phyloP scores from a whole-genome alignment of 2,113 vertebrate genomes.

The Columbina picui region DNA sequence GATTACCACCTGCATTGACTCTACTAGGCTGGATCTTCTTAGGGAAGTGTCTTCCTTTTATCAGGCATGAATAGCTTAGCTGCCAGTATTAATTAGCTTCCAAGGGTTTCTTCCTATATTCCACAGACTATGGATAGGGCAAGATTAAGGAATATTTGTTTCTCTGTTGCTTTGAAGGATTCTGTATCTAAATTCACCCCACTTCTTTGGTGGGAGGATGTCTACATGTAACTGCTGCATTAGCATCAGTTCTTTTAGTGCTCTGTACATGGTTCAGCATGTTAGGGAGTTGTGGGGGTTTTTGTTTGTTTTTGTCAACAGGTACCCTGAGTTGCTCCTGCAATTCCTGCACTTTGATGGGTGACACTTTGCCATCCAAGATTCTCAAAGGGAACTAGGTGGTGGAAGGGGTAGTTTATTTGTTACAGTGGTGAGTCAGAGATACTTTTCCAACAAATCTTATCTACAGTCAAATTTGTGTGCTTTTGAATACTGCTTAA shows the following conservation, averaged over 20 bases:
- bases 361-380: not conserved
- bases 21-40: not conserved
- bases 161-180: not conserved
- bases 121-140: not conserved
- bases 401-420: not conserved
- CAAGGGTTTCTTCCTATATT: not conserved
- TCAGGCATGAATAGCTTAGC: not conserved
- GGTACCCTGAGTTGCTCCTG: not conserved
- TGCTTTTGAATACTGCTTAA: not conserved
- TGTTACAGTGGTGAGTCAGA: not conserved
- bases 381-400: not conserved
- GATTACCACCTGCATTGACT: not conserved
- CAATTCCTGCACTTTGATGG: not conserved
- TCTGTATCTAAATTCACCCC: not conserved
- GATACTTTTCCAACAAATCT: not conserved
- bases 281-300: not conserved
- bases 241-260: not conserved
- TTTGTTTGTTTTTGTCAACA: not conserved
- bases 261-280: not conserved
- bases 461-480: not conserved
- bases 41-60: not conserved
- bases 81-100: not conserved
- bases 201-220: not conserved
- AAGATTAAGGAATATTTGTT: not conserved
- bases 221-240: not conserved